These are phyloP conservation scores for Meta bourneti DNA, from an alignment of 2,888 invertebrate species.

Conservation along the genomic window DNA sequence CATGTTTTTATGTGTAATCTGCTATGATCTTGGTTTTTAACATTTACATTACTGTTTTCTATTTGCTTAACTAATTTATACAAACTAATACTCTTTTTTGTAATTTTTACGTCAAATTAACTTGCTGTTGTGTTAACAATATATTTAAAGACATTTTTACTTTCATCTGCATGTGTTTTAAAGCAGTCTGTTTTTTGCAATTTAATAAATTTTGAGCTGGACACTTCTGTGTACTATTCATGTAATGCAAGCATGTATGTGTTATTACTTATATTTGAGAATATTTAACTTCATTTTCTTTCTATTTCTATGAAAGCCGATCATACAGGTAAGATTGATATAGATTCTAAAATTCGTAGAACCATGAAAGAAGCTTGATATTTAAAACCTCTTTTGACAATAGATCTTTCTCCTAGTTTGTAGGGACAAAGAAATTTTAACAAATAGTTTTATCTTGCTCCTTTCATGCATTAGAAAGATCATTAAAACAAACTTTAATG, in stretches of 20 bases:
- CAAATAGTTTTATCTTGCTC: constrained; percentile 45
- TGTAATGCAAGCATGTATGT: constrained; percentile 29
- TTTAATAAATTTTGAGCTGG: neutral
- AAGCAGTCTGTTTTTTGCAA: neutral
- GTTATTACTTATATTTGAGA: constrained; percentile 25
- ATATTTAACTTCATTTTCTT: constrained; percentile 55
- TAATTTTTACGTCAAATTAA: too few species aligned
- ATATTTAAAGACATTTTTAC: neutral
- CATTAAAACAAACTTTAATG: neutral
- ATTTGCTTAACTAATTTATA: neutral
- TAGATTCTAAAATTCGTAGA: constrained; percentile 52
- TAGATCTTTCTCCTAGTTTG: neutral
- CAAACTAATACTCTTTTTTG: neutral
- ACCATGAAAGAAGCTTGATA: constrained; percentile 39
- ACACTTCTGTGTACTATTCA: neutral
- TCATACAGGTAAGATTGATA: constrained; percentile 65
- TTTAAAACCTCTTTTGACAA: neutral
- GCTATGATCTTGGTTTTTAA: constrained; percentile 4
- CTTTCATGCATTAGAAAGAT: constrained; percentile 34
- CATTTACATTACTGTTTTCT: neutral
- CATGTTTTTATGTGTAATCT: constrained; percentile 1
- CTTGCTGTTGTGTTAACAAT: neutral
- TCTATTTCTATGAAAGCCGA: constrained; percentile 62
- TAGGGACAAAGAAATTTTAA: neutral
- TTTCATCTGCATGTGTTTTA: neutral